Evolutionary conservation across 2,888 invertebrate genomes (phyloP).

Genomic region (Osmoderma eremita): DNA sequence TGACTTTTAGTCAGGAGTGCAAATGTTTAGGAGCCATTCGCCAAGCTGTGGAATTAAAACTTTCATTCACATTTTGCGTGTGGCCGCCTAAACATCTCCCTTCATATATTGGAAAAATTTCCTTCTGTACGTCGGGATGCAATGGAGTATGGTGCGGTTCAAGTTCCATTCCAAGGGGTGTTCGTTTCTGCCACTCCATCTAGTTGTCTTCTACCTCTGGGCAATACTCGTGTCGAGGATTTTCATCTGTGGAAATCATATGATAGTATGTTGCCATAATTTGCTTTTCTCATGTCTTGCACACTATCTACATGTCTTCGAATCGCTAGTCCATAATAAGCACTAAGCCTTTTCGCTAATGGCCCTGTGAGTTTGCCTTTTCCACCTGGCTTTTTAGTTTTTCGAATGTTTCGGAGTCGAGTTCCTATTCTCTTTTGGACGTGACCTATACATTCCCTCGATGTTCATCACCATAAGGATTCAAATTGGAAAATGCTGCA

Average conservation of each 20-base stretch:
- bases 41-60: conserved; percentile 40
- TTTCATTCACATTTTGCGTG: conserved; percentile 11
- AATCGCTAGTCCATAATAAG: conserved; percentile 48
- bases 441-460: conserved; percentile 32
- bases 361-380: conserved; percentile 2
- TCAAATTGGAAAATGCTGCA: conserved; percentile 42
- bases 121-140: conserved; percentile 4
- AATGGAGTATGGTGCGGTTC: conserved; percentile 16
- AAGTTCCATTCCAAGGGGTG: conserved; percentile 6
- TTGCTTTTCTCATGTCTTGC: conserved; percentile 50
- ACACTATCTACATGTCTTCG: conserved; percentile 48
- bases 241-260: conserved; percentile 51
- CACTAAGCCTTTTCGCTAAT: conserved; percentile 39
- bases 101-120: conserved; percentile 19
- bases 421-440: conserved; percentile 35
- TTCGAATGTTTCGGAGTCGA: conserved; percentile 37
- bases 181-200: conserved; percentile 10
- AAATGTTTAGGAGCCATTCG: conserved; percentile 32
- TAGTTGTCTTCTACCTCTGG: background rate
- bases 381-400: conserved; percentile 40
- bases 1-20: conserved; percentile 37
- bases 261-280: conserved; percentile 53
- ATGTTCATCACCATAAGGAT: conserved; percentile 46
- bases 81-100: conserved; percentile 1
- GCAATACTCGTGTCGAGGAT: conserved; percentile 50